Evolutionary conservation across 2,888 invertebrate genomes (phyloP), one percentile per base, ranked within the genome.

Genomic region (Tachina lurida): DNA sequence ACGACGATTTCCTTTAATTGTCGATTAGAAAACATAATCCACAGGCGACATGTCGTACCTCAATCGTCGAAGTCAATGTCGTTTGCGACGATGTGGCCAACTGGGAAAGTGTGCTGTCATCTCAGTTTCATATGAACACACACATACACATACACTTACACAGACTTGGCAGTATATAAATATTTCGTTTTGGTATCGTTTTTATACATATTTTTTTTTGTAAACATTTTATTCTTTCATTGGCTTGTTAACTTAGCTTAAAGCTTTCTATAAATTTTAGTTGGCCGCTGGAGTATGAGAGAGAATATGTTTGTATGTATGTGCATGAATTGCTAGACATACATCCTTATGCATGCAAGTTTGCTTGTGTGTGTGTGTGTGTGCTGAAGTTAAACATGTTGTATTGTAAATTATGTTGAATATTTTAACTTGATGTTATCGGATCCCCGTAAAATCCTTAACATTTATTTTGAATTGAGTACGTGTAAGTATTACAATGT

Each of bases 161-260:
- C 41, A 43, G 49, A 13, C n/a, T 39, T 47, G 47, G 19, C 15
- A 70, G 49, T 65, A 17, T 56, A 67, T 54, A 68, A 65, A 54
- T 68, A 68, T 84, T 67, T 63, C 43, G 45, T 78, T n/a, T 68
- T 56, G 45, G 49, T 70, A 68, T 74, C 68, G 70, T 82, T 78
- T 76, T 79, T 79, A 70, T 31, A 31, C 31, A 31, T 70, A 70
- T 62, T 79, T 62, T 78, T 71, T 67, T 83, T 60, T 47, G 47
- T 68, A 22, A 45, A 70, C 68, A 83, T 71, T 77, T 77, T 62
- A 67, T 73, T 84, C 56, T 84, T 68, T 73, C 77, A 76, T 79
- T 79, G 77, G 86, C 82, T 83, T 83, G 86, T 86, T 83, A 86
- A 79, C 76, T 86, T 83, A 62, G 79, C 75, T 83, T 86, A 65